Evolutionary conservation across 2,888 invertebrate species (phyloP).

Genomic region (Acholoe squamosa): DNA sequence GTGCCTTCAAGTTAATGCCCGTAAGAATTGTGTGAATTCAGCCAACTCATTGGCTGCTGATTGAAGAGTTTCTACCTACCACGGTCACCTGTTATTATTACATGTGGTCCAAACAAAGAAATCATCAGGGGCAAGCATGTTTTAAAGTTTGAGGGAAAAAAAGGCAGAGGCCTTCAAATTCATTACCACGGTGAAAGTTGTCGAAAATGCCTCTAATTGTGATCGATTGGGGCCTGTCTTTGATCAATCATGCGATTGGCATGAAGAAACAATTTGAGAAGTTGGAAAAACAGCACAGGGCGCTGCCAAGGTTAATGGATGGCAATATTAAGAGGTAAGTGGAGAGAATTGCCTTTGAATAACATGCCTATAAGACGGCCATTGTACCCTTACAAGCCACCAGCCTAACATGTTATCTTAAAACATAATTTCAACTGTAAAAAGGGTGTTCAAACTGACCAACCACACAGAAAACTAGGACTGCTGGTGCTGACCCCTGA

Average conservation of each 20-base stretch:
- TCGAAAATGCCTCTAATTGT: neutral
- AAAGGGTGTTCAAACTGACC: too few species aligned
- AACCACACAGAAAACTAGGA: too few species aligned
- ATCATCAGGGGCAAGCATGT: neutral
- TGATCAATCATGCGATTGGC: conserved; percentile 1
- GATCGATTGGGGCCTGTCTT: neutral
- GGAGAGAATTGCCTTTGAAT: too few species aligned
- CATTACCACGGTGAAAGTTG: neutral
- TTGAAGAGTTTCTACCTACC: neutral
- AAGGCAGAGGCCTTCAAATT: neutral
- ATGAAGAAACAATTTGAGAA: neutral
- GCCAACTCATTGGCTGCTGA: too few species aligned
- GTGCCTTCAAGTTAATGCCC: too few species aligned
- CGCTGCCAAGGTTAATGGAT: neutral
- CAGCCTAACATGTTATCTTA: too few species aligned
- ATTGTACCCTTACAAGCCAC: too few species aligned
- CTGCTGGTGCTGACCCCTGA: too few species aligned
- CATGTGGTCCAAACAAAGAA: conserved; percentile 14
- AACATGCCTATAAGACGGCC: too few species aligned
- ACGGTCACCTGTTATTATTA: neutral
- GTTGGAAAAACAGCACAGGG: neutral
- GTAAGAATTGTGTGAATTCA: too few species aligned
- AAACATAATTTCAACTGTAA: too few species aligned
- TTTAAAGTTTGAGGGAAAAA: neutral
- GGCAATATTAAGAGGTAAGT: too few species aligned